These are phyloP conservation scores for Callithrix jacchus DNA, from an alignment of 2,113 vertebrate genomes.

Conservation along the genomic window DNA sequence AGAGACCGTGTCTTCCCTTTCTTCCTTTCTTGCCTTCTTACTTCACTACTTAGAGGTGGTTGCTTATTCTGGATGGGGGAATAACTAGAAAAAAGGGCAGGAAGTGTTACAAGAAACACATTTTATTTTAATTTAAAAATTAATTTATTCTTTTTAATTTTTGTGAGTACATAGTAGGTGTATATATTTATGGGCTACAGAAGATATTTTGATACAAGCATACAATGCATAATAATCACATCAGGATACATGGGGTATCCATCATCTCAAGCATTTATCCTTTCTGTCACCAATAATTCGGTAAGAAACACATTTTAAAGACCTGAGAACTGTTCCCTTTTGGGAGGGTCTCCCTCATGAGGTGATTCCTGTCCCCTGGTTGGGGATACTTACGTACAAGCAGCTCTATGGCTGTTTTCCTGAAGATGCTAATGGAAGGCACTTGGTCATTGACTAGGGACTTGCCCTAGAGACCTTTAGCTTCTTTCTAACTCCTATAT, in stretches of 20 bases:
- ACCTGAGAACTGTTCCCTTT: too few species aligned
- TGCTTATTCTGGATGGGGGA: background rate
- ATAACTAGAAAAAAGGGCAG: background rate
- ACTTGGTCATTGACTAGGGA: background rate
- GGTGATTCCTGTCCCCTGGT: fast-evolving
- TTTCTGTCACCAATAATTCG: too few species aligned
- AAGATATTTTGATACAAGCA: too few species aligned
- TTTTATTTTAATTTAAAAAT: background rate
- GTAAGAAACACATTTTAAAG: background rate
- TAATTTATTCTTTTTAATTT: too few species aligned
- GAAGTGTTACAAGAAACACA: background rate
- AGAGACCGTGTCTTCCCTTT: background rate
- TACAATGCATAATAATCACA: too few species aligned
- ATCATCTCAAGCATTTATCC: too few species aligned
- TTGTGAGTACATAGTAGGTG: too few species aligned
- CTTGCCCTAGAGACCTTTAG: background rate
- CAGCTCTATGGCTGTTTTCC: background rate
- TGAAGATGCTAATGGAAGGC: background rate
- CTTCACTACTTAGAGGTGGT: background rate
- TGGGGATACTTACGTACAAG: background rate
- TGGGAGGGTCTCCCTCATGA: background rate
- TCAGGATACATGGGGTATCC: too few species aligned
- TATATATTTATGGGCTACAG: too few species aligned
- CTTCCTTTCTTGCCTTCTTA: background rate
- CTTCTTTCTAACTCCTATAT: background rate